Evolutionary conservation across 2,888 invertebrate genomes (phyloP), one percentile per base, ranked within the genome.

Genomic region (Homarus gammarus): DNA sequence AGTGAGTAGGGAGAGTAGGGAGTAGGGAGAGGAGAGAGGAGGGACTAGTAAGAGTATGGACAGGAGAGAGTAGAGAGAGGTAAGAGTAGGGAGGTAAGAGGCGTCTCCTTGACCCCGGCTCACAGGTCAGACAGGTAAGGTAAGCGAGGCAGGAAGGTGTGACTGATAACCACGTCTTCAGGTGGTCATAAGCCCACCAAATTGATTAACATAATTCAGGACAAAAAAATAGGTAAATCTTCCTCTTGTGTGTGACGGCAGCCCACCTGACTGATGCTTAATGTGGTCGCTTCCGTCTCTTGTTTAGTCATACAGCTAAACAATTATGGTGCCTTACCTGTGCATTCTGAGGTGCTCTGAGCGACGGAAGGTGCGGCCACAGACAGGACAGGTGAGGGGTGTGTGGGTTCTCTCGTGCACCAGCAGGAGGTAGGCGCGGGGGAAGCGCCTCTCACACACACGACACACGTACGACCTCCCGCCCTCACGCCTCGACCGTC

Each of bases 321-420:
- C 15, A 49, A 8, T 49, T 8, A 49, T n/a, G 33, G 56, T 1
- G 61, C 10, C 83, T 83, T 5, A 78, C 86, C 84, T 89, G 84
- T 89, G 88, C 51, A 89, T 49, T 61, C 88, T 89, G 70, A 89
- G 88, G 78, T 89, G 84, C 40, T 89, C 88, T 27, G 77, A 64
- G n/a, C 88, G 56, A 31, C 88, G 49, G 78, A 89, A 89, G 70
- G 88, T 84, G 15, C 78, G 56, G 27, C 88, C 88, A 40, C 84
- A 89, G 70, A 89, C 78, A 31, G 83, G 88, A n/a, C 88, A 89
- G 38, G 88, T 78, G 70, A 84, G 77, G 51, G 88, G 88, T 22
- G 88, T 70, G 84, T 89, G 88, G 2, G 84, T 70, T 51, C 88
- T 49, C 49, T 89, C 88, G 51, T 89, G 88, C 44, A 89, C 88